Evolutionary conservation across 2,113 vertebrate genomes (phyloP).

Genomic region (Antechinus flavipes): DNA sequence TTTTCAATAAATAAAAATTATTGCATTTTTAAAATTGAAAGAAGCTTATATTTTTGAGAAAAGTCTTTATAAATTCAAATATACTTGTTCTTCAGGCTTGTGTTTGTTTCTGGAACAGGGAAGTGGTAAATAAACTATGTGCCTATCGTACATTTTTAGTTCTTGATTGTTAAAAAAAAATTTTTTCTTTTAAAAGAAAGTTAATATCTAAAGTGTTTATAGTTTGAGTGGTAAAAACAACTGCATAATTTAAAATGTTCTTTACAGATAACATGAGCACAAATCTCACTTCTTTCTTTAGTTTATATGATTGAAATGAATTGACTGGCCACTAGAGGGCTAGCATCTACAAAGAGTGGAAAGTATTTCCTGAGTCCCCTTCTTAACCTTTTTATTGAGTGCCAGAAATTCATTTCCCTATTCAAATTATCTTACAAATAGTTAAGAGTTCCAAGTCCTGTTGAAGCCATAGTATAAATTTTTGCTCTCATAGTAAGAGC

Average conservation of each 20-base stretch:
- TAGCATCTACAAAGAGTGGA: background rate
- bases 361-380: background rate
- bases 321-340: background rate
- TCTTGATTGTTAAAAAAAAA: constrained; percentile 24
- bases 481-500: too few species aligned
- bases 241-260: constrained; percentile 12
- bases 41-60: background rate
- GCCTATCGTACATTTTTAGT: constrained; percentile 13
- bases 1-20: background rate
- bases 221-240: constrained; percentile 9
- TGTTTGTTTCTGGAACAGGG: background rate
- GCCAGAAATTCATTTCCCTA: background rate
- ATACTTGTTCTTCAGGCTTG: background rate
- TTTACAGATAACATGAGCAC: constrained; percentile 31
- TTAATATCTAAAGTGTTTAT: constrained; percentile 7
- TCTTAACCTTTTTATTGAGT: background rate
- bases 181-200: constrained; percentile 15
- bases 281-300: background rate
- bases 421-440: background rate
- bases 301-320: background rate
- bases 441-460: background rate
- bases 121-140: background rate
- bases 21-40: background rate
- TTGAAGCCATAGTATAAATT: background rate
- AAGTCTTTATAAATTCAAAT: background rate